Percentiles rank a stretch among this genome's conserved stretches.
Conservation (phyloP, 2,113 vertebrate species). For the Hirundichthys speculiger region DNA sequence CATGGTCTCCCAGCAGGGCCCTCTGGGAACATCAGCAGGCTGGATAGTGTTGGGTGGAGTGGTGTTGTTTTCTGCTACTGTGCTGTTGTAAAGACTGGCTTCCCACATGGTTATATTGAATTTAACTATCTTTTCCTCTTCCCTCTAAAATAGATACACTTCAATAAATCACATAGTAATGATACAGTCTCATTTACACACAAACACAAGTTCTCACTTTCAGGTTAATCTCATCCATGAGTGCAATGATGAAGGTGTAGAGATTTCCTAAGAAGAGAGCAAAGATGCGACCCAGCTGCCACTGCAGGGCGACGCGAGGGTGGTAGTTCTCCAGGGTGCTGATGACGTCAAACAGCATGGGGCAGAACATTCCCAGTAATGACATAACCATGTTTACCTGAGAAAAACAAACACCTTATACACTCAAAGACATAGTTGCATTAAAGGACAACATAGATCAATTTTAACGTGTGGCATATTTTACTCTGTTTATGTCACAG, state of each 20-base stretch:
- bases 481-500: too few species aligned
- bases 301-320: constrained; percentile 93
- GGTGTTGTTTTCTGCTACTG: constrained; percentile 85
- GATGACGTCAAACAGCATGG: constrained; percentile 96
- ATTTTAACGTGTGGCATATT: background rate
- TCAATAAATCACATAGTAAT: background rate
- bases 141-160: constrained; percentile 79
- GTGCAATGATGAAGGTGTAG: constrained; percentile 97
- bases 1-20: constrained; percentile 99
- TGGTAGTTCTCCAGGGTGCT: constrained; percentile 96
- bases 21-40: constrained; percentile 93
- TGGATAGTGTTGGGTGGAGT: constrained; percentile 81
- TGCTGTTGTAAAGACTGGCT: constrained; percentile 87
- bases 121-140: constrained; percentile 90
- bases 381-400: constrained; percentile 99
- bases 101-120: constrained; percentile 93
- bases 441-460: too few species aligned
- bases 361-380: constrained; percentile 96
- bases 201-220: constrained; percentile 80
- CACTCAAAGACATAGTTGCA: background rate
- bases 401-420: background rate
- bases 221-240: constrained; percentile 97
- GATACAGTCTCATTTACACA: background rate
- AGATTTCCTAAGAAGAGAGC: constrained; percentile 96
- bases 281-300: constrained; percentile 96